Evolutionary conservation across 2,797 vertebrate species (phyloP), one percentile per base, ranked within the genome.

Genomic region (Argyrosomus regius): DNA sequence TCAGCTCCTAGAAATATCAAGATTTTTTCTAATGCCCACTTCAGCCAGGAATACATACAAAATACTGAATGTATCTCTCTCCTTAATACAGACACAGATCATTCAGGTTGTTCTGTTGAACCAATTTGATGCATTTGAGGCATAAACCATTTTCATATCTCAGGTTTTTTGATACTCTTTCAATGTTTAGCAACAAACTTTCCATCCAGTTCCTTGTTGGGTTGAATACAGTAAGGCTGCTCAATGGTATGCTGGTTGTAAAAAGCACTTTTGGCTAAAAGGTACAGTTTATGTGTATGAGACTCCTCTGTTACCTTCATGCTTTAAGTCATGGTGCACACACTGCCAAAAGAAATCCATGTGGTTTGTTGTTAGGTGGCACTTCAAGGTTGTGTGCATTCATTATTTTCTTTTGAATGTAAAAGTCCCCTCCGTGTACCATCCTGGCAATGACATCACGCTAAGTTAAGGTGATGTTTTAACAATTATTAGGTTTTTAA

Each of bases 141-240:
- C 58, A 75, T 57, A 68, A 71, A 49, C 35, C 6, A 46, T 54
- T 24, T 28, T 60, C 58, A 78, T 75, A 69, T 50, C 69, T 88
- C 75, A 48, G 77, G 77, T 71, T 79, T 73, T 78, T 78, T 80
- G 28, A 72, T 78, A 76, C 46, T 74, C 16, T 58, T 68, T 65
- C 12, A 53, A 43, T 58, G 22, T 70, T 50, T 35, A 74, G 63
- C 48, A 31, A 53, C 46, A 26, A 7, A 41, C 4, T 26, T 59
- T 56, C 8, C 18, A 16, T n/a, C 74, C 13, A 46, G 7, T 48
- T 63, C 7, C 8, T 41, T 59, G 16, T 35, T 59, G 11, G 5
- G 7, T 66, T 77, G 66, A 70, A 43, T 6, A 17, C 20, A 46
- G 22, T 18, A 60, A 6, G 43, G 9, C 9, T 61, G 35, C n/a